Percentiles rank a stretch among this genome's conserved stretches.
Evolutionary conservation across 2,888 invertebrate species (phyloP).

Genomic region (Lithophane socia): DNA sequence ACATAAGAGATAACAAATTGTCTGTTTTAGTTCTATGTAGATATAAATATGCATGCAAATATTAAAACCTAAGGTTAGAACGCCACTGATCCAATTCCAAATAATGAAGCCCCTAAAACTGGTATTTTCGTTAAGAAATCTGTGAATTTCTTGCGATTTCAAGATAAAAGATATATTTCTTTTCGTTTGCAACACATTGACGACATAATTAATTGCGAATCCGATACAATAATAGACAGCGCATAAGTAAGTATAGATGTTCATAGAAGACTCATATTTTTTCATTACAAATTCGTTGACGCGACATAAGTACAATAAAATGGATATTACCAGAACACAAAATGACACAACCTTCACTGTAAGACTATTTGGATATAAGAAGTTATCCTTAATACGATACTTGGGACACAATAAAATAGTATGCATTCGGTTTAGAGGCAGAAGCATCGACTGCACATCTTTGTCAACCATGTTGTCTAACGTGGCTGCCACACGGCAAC

Average conservation of each 20-base stretch:
- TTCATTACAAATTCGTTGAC: fast-evolving
- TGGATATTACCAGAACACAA: not conserved
- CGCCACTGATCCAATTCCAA: constrained; percentile 15
- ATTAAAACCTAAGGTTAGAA: not conserved
- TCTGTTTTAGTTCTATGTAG: not conserved
- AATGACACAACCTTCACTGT: constrained; percentile 1
- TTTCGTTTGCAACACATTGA: not conserved
- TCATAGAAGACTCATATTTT: too few relatives aligned
- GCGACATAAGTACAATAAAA: too few relatives aligned
- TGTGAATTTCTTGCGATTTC: constrained; percentile 9
- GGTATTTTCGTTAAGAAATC: not conserved
- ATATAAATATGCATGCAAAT: not conserved
- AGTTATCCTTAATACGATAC: constrained; percentile 14
- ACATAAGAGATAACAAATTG: not conserved
- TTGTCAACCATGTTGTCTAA: not conserved
- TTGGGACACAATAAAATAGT: not conserved
- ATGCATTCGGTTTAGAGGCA: constrained; percentile 17
- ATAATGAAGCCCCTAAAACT: not conserved
- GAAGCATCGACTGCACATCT: constrained; percentile 16
- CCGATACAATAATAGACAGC: not conserved
- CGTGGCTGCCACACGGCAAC: not conserved
- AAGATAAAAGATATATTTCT: constrained; percentile 5
- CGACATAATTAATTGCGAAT: not conserved
- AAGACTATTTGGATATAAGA: constrained; percentile 2
- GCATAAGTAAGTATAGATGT: not conserved